Evolutionary conservation across 2,888 invertebrate species (phyloP), one percentile per base, ranked within the genome.

Genomic region (Phrixothrix hirtus): DNA sequence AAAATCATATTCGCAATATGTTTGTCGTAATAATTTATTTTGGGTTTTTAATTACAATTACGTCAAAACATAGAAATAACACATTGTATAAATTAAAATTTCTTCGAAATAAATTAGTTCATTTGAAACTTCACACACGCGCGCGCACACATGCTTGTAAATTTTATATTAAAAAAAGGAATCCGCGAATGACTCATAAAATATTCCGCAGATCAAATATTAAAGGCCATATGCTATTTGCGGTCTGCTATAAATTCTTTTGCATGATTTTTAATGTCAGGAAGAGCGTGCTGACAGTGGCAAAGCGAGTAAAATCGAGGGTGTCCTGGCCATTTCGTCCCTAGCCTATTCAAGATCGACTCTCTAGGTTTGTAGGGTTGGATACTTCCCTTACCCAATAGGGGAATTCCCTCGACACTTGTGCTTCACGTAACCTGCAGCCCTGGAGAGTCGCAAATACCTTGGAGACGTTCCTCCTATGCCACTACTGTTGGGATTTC

Each of bases 401-500:
- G 38, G 25, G 48, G 27, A 43, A 30, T 43, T 36, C 49, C 49
- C 36, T 36, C 25, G 36, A 29, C 21, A 36, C 43, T 26, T 50
- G 43, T 35, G 48, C 48, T 42, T 48, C 41, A 29, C 26, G 37
- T 43, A 43, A 50, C 49, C 49, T 31, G 37, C 21, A 43, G 34
- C 48, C 42, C 47, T 41, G 17, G 29, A 48, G 48, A 35, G 36
- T 29, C 35, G 26, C 46, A 38, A 39, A n/a, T 31, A 41, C 46
- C 37, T 36, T 26, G 30, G 36, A 37, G 46, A 46, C 46, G 25
- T 44, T n/a, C 43, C 29, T 30, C 36, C 26, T 21, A 29, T 38
- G 37, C 38, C 10, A 13, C 16, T 17, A 29, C 44, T 36, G 9
- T 16, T 27, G 44, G 36, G 44, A 36, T 35, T 36, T 36, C 44